Conservation (phyloP, 1,140 invertebrate genomes). For the Leucophenga varia region DNA sequence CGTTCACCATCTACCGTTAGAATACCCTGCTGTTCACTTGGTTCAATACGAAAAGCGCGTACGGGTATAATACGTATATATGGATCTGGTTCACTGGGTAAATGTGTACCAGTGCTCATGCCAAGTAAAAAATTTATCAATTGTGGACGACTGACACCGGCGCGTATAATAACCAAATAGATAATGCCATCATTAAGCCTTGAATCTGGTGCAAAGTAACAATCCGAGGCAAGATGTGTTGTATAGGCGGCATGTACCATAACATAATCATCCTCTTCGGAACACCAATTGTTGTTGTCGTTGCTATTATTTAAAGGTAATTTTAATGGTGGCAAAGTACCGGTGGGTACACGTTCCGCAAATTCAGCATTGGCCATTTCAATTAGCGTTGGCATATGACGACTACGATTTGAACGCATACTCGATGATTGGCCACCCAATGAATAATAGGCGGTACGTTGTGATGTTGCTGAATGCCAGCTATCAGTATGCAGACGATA, state of each 20-base stretch:
- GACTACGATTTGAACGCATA: conserved; percentile 31
- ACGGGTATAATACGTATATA: conserved; percentile 75
- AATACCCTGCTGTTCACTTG: conserved; percentile 66
- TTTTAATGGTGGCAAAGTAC: conserved; percentile 73
- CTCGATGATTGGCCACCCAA: conserved; percentile 59
- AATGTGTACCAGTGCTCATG: conserved; percentile 74
- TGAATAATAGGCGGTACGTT: conserved; percentile 74
- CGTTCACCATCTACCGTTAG: conserved; percentile 90
- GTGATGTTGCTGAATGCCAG: conserved; percentile 76
- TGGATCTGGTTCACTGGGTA: conserved; percentile 57
- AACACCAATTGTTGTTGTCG: conserved; percentile 67
- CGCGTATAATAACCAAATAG: conserved; percentile 81
- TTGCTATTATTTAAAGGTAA: conserved; percentile 34
- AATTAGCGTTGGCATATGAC: conserved; percentile 30
- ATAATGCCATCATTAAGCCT: conserved; percentile 86
- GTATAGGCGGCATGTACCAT: conserved; percentile 87
- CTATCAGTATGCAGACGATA: conserved; percentile 68
- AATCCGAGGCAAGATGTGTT: conserved; percentile 82
- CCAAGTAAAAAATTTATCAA: conserved; percentile 75
- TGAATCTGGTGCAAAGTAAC: conserved; percentile 80
- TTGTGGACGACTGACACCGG: conserved; percentile 72
- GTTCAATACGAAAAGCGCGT: conserved; percentile 85
- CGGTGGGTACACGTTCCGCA: conserved; percentile 70
- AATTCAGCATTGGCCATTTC: conserved; percentile 41
- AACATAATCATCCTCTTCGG: conserved; percentile 82